Evolutionary conservation across 2,797 vertebrate species (phyloP), one percentile per base, ranked within the genome.

Genomic region (Catamblyrhynchus diadema): DNA sequence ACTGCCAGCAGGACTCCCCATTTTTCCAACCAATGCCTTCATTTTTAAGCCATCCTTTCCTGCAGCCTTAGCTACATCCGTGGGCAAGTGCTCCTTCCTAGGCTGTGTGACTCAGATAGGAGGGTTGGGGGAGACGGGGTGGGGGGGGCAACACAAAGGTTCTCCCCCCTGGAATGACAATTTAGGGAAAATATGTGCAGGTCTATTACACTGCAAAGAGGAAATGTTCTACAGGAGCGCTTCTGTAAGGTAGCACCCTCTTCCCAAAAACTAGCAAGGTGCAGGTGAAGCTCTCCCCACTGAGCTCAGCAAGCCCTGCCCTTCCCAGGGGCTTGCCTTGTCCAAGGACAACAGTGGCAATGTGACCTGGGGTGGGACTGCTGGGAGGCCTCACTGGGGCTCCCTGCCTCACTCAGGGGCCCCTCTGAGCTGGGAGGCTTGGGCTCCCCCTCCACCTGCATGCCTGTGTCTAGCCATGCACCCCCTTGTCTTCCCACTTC

Each of bases 31-130:
- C 2, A 7, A 21, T 1, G 1, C 11, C 30, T 70, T 51, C 15
- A 30, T 74, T 92, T 77, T 62, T 57, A 62, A 57, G 59, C 17
- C 28, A 42, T 37, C 48, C 28, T 85, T 87, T 82, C 56, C 37
- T 57, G 47, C 41, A n/a, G 71, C 0, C 0, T 72, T 45, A 88
- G 54, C 33, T 22, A 3, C 0, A 0, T 24, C 47, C 0, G 0
- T 50, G 54, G 65, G 61, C 80, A 44, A 22, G 21, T 44, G 32
- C 60, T 30, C 20, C 19, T 77, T 78, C 59, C 18, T 41, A 7
- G 4, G 50, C 24, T 72, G 28, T 0, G 0, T 79, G 44, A 77
- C 35, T 86, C 35, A 57, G 59, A 50, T 3, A 16, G 33, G 48
- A 71, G 27, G 27, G 16, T 0, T 59, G 39, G 37, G 53, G 73